Evolutionary conservation across 2,888 invertebrate genomes (phyloP).

Genomic region (Lamellibrachia satsuma): DNA sequence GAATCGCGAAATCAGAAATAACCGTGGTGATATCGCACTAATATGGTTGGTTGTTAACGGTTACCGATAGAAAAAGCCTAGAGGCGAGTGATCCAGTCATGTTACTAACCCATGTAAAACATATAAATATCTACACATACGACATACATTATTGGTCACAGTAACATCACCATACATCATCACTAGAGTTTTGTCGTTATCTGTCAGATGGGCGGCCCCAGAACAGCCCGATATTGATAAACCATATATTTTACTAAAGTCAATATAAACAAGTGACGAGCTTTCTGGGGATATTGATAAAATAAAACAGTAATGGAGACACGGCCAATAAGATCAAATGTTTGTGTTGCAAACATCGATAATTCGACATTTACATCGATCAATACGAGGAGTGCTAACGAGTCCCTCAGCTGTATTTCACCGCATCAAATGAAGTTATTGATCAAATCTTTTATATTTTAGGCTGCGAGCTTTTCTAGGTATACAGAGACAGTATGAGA

Average conservation of each 20-base stretch:
- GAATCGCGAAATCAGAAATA: constrained; percentile 17
- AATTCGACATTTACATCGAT: neutral
- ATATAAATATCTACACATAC: neutral
- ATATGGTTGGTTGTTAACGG: constrained; percentile 2
- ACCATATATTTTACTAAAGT: neutral
- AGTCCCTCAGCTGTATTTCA: neutral
- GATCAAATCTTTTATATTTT: neutral
- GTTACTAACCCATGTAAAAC: neutral
- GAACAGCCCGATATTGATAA: neutral
- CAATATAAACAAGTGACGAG: neutral
- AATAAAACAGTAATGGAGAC: neutral
- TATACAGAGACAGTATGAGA: neutral
- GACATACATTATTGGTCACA: neutral
- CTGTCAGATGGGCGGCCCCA: neutral
- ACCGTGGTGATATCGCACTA: neutral
- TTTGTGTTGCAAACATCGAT: neutral
- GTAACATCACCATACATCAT: neutral
- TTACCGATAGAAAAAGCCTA: neutral
- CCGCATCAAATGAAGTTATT: neutral
- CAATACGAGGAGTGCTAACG: neutral
- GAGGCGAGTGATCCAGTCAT: neutral
- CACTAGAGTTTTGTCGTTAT: neutral
- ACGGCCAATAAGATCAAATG: neutral
- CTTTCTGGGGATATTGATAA: too few relatives aligned
- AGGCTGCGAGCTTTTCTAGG: neutral